Base-by-base conservation (phyloP, 1,140 invertebrate genomes). In the Bursaphelenchus mucronatus region DNA sequence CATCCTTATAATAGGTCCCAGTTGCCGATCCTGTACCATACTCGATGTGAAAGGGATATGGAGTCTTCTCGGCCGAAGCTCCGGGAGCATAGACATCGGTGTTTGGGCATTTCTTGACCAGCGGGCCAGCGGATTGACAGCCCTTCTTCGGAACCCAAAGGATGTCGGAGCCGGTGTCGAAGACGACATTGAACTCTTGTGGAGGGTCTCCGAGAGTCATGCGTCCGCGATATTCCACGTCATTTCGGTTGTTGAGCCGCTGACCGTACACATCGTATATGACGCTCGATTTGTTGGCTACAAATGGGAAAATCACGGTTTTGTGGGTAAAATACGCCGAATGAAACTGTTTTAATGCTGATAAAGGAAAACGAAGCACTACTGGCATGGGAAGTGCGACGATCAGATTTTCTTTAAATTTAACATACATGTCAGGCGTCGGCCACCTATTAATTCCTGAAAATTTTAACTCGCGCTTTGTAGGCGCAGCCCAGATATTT, bases 181-280 rank as follows among this genome's bases (percentile, higher is more conserved):
- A 69, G n/a, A 66, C 13, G 46, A 68, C 47, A 6, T 68, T 68
- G 66, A 68, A 68, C 15, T 61, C 63, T 40, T 68, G 67, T 8
- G 66, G 51, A 17, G 66, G 66, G 19, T 53, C 70, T 11, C 66
- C 66, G 44, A 68, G 41, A n/a, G 65, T 66, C 15, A 68, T 50
- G 7, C n/a, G 13, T 13, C 66, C 66, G 19, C 59, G 50, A 30
- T 68, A 68, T 21, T 69, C 62, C n/a, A 51, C 66, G 39, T 68
- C 51, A 41, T 39, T 46, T 2, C 15, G 46, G 41, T 66, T 44
- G 45, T 39, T 59, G 45, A 63, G 55, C 10, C 43, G 21, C 13
- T 63, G 41, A 3, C 46, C 21, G 46, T 63, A 63, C n/a, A 46
- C 62, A 45, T 55, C 54, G n/a, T 15, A 30, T 3, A n/a, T n/a